These are phyloP conservation scores for Leptopterna dolabrata DNA, from an alignment of 2,888 invertebrate species.

Conservation along the genomic window DNA sequence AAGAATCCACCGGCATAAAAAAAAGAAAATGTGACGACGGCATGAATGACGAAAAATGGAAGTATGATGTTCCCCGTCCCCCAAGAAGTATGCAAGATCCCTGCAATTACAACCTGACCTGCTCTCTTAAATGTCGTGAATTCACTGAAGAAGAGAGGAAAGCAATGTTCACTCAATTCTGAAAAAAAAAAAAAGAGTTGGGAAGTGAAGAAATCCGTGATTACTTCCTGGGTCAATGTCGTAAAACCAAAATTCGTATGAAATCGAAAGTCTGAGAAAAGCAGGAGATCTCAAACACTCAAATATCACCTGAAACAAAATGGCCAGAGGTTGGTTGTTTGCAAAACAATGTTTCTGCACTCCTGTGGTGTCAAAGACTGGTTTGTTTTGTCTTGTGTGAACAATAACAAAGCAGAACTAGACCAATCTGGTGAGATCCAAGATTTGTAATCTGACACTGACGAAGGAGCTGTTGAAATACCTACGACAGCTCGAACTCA, in stretches of 20 bases:
- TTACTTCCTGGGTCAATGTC: not conserved
- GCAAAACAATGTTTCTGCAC: conserved; percentile 25
- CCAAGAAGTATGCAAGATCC: not conserved
- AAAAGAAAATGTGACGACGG: not conserved
- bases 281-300: not conserved
- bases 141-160: conserved; percentile 1
- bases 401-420: not conserved
- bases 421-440: not conserved
- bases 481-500: not conserved
- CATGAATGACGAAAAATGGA: no score
- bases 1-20: not conserved
- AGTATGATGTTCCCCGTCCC: not conserved
- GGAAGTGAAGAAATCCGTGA: not conserved
- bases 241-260: not conserved
- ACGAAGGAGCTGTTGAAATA: no score
- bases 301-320: not conserved
- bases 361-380: not conserved
- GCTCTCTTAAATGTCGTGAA: not conserved
- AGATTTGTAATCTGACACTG: no score
- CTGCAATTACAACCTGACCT: not conserved
- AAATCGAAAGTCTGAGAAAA: conserved; percentile 4
- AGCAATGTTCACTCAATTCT: not conserved
- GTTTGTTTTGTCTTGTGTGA: conserved; percentile 6
- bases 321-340: conserved; percentile 1
- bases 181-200: not conserved